These are phyloP conservation scores for Noctua comes DNA, from an alignment of 2,888 invertebrate species.

Conservation along the genomic window DNA sequence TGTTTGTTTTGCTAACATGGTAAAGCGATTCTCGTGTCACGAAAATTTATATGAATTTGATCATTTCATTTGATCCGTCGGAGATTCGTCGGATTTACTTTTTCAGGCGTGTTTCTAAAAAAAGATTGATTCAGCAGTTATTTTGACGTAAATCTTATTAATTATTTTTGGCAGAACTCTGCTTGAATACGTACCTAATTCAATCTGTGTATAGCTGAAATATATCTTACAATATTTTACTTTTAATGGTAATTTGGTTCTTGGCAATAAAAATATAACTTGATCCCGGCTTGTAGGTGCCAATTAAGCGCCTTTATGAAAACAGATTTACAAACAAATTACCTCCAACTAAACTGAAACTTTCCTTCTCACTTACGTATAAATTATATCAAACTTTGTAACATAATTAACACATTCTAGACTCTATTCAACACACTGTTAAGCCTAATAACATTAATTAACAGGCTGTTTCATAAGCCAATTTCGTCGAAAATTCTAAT, in stretches of 20 bases:
- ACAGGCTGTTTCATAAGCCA: slow-evolving; percentile 8
- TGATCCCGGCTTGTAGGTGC: not conserved
- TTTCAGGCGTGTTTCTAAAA: slow-evolving; percentile 21
- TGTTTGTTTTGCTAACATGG: slow-evolving; percentile 8
- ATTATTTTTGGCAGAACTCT: not conserved
- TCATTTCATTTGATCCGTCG: slow-evolving; percentile 35
- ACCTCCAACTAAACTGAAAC: not conserved
- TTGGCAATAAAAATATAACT: not conserved
- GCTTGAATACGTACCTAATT: not conserved
- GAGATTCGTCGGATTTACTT: slow-evolving; percentile 39
- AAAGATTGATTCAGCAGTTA: slow-evolving; percentile 24
- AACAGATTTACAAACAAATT: slow-evolving; percentile 8
- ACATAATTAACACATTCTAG: slow-evolving; percentile 23
- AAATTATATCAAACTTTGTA: slow-evolving; percentile 5
- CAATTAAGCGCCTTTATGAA: not conserved
- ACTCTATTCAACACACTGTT: slow-evolving; percentile 13
- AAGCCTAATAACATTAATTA: slow-evolving; percentile 35
- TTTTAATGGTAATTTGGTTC: not conserved
- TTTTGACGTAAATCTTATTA: slow-evolving; percentile 7
- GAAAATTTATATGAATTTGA: slow-evolving; percentile 48
- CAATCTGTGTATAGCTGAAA: not conserved
- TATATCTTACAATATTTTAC: no score
- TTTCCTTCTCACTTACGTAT: slow-evolving; percentile 2
- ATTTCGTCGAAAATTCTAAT: slow-evolving; percentile 45
- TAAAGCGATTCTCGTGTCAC: slow-evolving; percentile 33